These are phyloP conservation scores for Pungitius pungitius DNA, from an alignment of 2,113 vertebrate species.

Conservation along the genomic window DNA sequence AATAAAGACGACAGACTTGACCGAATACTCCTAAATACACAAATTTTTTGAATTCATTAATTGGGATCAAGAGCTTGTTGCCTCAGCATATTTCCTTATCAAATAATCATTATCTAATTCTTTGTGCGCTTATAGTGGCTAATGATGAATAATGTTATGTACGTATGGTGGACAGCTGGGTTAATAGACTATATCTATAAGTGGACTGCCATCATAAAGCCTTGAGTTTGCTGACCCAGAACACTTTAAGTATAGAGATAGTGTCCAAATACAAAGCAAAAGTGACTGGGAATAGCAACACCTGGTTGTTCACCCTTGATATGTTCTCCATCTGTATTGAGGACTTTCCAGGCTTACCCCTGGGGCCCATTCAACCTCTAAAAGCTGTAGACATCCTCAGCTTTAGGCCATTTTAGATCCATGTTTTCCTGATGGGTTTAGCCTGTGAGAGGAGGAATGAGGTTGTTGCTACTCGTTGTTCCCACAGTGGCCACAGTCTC, in stretches of 20 bases:
- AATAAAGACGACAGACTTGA: constrained; percentile 1
- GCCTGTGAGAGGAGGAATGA: background rate
- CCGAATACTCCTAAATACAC: background rate
- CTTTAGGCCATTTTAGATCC: constrained; percentile 28
- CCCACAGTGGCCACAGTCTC: background rate
- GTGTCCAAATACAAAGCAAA: background rate
- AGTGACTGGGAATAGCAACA: constrained; percentile 12
- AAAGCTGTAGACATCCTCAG: constrained; percentile 25
- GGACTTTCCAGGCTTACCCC: constrained; percentile 32
- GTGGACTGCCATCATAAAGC: no score
- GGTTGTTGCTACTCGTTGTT: constrained; percentile 9
- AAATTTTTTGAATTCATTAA: constrained; percentile 8
- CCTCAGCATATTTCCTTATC: constrained; percentile 10
- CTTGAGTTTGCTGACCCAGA: background rate
- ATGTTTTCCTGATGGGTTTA: constrained; percentile 24
- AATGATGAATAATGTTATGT: background rate
- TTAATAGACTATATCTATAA: no score
- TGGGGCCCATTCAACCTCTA: background rate
- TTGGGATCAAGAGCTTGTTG: background rate
- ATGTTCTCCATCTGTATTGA: constrained; percentile 13
- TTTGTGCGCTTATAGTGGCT: background rate
- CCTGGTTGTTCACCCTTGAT: constrained; percentile 15
- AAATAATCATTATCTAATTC: background rate
- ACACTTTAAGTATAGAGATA: no score
- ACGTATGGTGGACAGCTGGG: background rate